Base-by-base conservation (phyloP, 2,888 invertebrate species). In the Plusia festucae region DNA sequence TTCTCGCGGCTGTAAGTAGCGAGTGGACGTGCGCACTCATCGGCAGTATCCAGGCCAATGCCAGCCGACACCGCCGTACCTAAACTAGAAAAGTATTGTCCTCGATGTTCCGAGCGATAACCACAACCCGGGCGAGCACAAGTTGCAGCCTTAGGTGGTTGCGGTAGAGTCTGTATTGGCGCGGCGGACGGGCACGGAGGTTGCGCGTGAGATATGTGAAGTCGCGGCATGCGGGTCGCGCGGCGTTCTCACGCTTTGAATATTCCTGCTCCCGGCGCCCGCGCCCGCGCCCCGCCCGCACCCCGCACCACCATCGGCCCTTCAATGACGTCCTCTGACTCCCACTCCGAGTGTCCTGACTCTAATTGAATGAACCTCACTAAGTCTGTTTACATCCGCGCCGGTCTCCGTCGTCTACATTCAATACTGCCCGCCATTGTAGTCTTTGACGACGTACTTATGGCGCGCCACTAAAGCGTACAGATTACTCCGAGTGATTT, bases 71-170 rank as follows among this genome's bases (percentile, higher is more conserved):
- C 74, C 81, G 90, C 89, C 88, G 91, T 92, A 92, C 93, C 93
- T 94, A 94, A 94, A 93, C 94, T 94, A 94, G 94, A 94, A 93
- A 94, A 94, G 91, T 93, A 94, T 94, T 94, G 94, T 94, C 94
- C 94, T 94, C 94, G 94, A 94, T 93, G 93, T 91, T 93, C 90
- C 86, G 87, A 92, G 90, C 92, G 94, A 94, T 95, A 93, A 94
- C 93, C 90, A 85, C 91, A 87, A 82, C 70, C 70, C 65, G 69
- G 54, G 65, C 71, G 32, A 72, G 68, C 67, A 70, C 71, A 73
- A 91, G 88, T 89, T 81, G 80, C 84, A 82, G 78, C 89, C 89
- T 79, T 93, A 89, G 79, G 60, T 59, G 71, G 40, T 27, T 69
- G 40, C 49, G 3, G 60, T 90, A 93, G 83, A 85, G 91, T 91